Evolutionary conservation across 2,888 invertebrate species (phyloP).

Genomic region (Euphydryas editha): DNA sequence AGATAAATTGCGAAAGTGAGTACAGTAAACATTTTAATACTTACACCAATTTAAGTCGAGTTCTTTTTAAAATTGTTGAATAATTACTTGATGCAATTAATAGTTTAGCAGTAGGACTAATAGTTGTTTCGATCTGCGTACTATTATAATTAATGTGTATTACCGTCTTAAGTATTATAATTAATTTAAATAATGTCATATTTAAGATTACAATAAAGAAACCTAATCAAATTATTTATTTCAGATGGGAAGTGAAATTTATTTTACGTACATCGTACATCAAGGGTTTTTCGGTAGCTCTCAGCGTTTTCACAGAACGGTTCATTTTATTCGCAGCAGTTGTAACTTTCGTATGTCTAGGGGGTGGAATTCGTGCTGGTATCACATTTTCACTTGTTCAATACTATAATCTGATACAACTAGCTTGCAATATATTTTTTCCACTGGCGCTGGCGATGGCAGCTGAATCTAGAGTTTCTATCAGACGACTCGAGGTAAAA

Average conservation of each 20-base stretch:
- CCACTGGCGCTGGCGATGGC: slow-evolving; percentile 84
- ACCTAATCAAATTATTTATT: slow-evolving; percentile 30
- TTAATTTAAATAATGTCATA: not conserved
- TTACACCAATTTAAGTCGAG: not conserved
- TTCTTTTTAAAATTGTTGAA: not conserved
- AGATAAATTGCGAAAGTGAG: slow-evolving; percentile 86
- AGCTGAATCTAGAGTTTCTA: slow-evolving; percentile 86
- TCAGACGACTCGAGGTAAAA: slow-evolving; percentile 84
- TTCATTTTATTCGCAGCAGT: slow-evolving; percentile 92
- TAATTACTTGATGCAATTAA: no score
- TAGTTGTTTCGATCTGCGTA: no score
- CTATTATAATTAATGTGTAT: no score
- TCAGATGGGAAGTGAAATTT: slow-evolving; percentile 87
- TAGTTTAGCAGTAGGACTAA: no score
- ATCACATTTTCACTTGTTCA: slow-evolving; percentile 91
- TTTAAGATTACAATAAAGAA: not conserved
- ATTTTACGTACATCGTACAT: slow-evolving; percentile 87
- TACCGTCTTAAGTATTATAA: not conserved
- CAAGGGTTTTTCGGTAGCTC: slow-evolving; percentile 85
- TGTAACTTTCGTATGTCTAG: slow-evolving; percentile 88
- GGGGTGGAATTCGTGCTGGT: slow-evolving; percentile 84
- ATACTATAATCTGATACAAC: slow-evolving; percentile 89
- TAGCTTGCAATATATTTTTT: slow-evolving; percentile 86
- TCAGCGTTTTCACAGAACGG: slow-evolving; percentile 92
- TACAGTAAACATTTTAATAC: slow-evolving; percentile 28